These are phyloP conservation scores for Gila robusta DNA, from an alignment of 2,797 vertebrate species.

Conservation along the genomic window DNA sequence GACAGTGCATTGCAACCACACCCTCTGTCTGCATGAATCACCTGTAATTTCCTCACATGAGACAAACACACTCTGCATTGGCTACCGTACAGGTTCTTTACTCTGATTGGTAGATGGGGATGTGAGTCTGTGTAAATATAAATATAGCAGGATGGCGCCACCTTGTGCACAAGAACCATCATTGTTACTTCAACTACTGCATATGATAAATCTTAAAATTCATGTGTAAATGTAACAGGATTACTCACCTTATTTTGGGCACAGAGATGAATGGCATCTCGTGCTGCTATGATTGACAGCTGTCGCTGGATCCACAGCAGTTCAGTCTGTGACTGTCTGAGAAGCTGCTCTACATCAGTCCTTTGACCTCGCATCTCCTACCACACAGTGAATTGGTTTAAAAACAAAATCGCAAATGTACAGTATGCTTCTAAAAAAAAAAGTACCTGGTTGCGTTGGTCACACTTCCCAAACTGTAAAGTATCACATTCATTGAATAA, in stretches of 20 bases:
- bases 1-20: slow-evolving; percentile 64
- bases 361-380: slow-evolving; percentile 80
- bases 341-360: slow-evolving; percentile 71
- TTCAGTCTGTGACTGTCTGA: slow-evolving; percentile 81
- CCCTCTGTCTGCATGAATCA: slow-evolving; percentile 62
- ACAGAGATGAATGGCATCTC: slow-evolving; percentile 68
- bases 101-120: slow-evolving; percentile 41
- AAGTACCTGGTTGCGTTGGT: background rate
- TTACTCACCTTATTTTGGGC: slow-evolving; percentile 71
- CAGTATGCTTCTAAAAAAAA: background rate
- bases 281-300: slow-evolving; percentile 75
- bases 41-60: slow-evolving; percentile 59
- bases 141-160: slow-evolving; percentile 45
- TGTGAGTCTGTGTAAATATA: slow-evolving; percentile 1
- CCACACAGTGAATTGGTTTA: background rate
- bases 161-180: slow-evolving; percentile 34
- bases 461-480: background rate
- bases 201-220: background rate
- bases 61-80: slow-evolving; percentile 56
- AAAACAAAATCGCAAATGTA: background rate
- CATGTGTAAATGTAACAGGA: background rate
- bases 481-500: background rate
- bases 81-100: slow-evolving; percentile 20
- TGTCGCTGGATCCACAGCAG: slow-evolving; percentile 84
- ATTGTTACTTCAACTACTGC: background rate